Evolutionary conservation across 2,797 vertebrate genomes (phyloP), one percentile per base, ranked within the genome.

Genomic region (Iguana delicatissima): DNA sequence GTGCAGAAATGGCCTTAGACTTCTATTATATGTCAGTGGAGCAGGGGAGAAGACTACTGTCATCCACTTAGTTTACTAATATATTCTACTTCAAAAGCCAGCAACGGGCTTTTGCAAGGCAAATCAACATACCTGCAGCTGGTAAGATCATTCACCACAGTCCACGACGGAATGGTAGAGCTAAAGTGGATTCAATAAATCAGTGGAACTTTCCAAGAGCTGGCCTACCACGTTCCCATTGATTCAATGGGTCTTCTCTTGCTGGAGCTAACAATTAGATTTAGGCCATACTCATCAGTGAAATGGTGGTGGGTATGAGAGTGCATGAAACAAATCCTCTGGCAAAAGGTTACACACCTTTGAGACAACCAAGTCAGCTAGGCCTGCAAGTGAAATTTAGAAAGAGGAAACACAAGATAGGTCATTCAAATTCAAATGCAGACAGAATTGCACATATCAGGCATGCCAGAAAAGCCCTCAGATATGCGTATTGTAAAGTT

Each of bases 401-500:
- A 72, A 69, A 0, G 84, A 67, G 52, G 50, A 89, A 42, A 77
- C 0, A 8, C 2, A 55, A 86, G 14, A 8, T 55, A 90, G 84
- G 10, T 69, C 1, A 91, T 55, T 32, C 77, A 91, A 9, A 77
- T 88, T 91, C 3, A 84, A 86, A 80, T 89, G 83, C 24, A 80
- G 46, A 69, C 0, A 86, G 0, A 8, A 89, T 92, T 85, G 1
- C 59, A 84, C 20, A 69, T 35, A 77, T 57, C 35, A 86, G 52
- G 72, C 82, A 81, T 42, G 76, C 73, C 3, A 77, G 76, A 85
- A 16, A 64, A 42, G 84, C 24, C n/a, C 91, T 80, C 77, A 92
- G 90, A 89, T 93, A 91, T 74, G 76, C 81, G 80, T 90, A 93
- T 91, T 89, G 52, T 93, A 35, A 86, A 92, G 55, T 91, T 3